Evolutionary conservation across 2,888 invertebrate species (phyloP).

Genomic region (Drosophila siamana): DNA sequence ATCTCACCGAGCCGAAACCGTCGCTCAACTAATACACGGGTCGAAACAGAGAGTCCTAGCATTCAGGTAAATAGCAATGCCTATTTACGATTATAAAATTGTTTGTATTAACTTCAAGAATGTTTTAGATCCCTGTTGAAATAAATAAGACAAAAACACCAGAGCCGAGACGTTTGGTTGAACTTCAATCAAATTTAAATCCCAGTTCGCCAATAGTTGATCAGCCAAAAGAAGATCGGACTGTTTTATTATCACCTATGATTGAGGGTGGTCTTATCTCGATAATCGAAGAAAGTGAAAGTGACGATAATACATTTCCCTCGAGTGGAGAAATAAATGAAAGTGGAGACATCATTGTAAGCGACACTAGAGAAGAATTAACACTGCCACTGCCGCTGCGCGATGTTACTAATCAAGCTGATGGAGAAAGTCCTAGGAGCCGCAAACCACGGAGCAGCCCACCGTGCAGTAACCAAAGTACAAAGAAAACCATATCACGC

Average conservation of each 20-base stretch:
- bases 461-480: neutral
- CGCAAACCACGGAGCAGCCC: neutral
- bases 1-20: conserved; percentile 21
- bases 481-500: neutral
- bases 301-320: conserved; percentile 11
- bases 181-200: conserved; percentile 12
- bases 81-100: neutral
- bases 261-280: conserved; percentile 12
- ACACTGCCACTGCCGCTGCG: conserved; percentile 17
- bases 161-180: conserved; percentile 36
- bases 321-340: neutral
- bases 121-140: neutral
- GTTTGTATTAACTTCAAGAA: neutral
- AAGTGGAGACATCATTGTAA: neutral
- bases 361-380: neutral
- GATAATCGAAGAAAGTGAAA: conserved; percentile 40
- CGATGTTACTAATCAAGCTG: conserved; percentile 28
- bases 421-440: neutral
- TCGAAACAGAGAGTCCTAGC: neutral
- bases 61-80: conserved; percentile 18
- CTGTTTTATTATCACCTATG: neutral
- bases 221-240: neutral
- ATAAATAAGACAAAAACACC: conserved; percentile 24
- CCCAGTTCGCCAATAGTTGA: conserved; percentile 12
- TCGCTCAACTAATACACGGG: neutral